Conservation (phyloP, 2,113 vertebrate genomes). For the Limnothrissa miodon region DNA sequence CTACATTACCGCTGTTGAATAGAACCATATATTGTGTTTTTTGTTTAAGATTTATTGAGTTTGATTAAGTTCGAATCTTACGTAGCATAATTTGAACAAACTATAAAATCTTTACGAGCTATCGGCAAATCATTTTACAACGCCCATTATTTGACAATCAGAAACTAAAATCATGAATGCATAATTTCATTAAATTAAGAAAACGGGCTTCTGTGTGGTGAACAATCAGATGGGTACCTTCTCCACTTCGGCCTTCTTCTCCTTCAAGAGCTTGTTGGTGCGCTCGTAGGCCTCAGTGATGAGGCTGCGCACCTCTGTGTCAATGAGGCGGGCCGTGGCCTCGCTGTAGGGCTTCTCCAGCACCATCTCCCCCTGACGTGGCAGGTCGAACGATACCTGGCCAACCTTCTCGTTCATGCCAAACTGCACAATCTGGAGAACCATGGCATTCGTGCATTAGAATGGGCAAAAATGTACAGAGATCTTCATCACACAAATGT, state of each 20-base stretch:
- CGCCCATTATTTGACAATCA: not conserved
- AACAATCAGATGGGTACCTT: conserved; percentile 75
- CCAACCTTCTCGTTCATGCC: conserved; percentile 97
- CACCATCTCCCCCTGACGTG: conserved; percentile 92
- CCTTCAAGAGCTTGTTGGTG: conserved; percentile 77
- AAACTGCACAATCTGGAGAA: conserved; percentile 90
- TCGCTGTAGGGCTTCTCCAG: conserved; percentile 97
- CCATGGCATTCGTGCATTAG: not conserved
- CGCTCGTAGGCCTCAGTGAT: conserved; percentile 83
- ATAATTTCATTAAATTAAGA: not conserved
- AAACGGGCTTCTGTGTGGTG: not conserved
- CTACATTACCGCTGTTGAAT: no score
- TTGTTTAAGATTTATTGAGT: no score
- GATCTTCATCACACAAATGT: not conserved
- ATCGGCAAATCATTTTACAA: not conserved
- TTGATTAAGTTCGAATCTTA: no score
- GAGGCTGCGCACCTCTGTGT: conserved; percentile 83
- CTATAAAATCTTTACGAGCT: no score
- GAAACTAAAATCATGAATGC: not conserved
- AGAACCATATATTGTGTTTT: no score
- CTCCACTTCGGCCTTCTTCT: conserved; percentile 87
- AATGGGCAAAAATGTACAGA: not conserved
- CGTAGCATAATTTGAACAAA: no score
- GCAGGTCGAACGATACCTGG: conserved; percentile 95
- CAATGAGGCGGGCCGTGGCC: conserved; percentile 90